Conservation (phyloP, 2,113 vertebrate genomes). For the Tetrax tetrax region DNA sequence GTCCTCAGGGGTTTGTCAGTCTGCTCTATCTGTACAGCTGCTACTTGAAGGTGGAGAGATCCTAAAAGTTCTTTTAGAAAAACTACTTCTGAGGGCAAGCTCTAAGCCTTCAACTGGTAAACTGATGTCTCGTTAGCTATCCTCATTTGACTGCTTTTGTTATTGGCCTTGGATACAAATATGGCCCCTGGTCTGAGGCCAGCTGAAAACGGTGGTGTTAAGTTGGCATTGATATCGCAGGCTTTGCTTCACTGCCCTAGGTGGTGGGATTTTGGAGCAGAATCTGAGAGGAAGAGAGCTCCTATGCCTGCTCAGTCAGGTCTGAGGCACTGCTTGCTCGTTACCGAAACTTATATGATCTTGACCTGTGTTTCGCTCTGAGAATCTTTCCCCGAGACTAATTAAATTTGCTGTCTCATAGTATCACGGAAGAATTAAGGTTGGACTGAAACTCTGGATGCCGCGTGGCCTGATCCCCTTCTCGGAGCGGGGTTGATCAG, state of each 20-base stretch:
- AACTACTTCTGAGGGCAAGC: neutral
- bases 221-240: fast-evolving
- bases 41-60: fast-evolving
- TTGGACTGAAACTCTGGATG: neutral
- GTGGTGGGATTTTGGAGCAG: neutral
- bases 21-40: neutral
- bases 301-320: neutral
- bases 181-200: neutral
- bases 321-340: fast-evolving
- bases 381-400: neutral
- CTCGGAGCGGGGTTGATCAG: neutral
- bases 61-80: neutral
- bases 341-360: fast-evolving
- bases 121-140: neutral
- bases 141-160: neutral
- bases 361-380: neutral
- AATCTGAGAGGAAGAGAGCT: neutral
- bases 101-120: neutral
- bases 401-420: neutral
- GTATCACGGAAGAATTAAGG: neutral
- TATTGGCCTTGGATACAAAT: neutral
- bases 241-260: fast-evolving
- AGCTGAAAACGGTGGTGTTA: neutral
- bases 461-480: fast-evolving
- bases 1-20: fast-evolving